phyloP scores from a whole-genome alignment of 2,113 vertebrate species.

The Riparia riparia region DNA sequence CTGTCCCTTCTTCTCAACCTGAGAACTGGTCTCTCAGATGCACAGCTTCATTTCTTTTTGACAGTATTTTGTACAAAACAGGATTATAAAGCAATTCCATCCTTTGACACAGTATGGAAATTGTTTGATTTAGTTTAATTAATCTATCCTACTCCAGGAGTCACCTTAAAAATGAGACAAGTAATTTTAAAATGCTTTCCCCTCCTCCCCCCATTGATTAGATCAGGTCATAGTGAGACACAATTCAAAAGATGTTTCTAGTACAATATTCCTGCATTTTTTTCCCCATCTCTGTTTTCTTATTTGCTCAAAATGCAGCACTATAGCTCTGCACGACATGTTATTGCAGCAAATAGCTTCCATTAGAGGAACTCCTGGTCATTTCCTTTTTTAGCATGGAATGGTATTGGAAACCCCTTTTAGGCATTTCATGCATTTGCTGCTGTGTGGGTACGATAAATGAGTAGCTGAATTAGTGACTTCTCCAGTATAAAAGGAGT shows the following conservation, averaged over 20 bases:
- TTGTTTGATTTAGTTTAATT: neutral
- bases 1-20: too few relatives aligned
- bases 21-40: fast-evolving
- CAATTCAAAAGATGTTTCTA: neutral
- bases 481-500: constrained; percentile 57
- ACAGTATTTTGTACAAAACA: neutral
- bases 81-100: neutral
- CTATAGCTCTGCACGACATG: constrained; percentile 49
- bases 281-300: constrained; percentile 39
- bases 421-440: constrained; percentile 77
- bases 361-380: constrained; percentile 65
- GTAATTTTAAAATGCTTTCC: neutral
- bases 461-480: constrained; percentile 38
- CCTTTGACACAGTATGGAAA: neutral
- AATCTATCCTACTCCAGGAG: neutral
- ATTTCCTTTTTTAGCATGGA: constrained; percentile 67
- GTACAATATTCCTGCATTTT: neutral
- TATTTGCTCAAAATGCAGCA: constrained; percentile 36
- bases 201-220: neutral
- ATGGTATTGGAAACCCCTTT: constrained; percentile 65
- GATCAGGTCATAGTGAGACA: neutral
- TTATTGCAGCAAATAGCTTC: constrained; percentile 75
- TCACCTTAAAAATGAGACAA: neutral
- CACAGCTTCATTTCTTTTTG: fast-evolving
- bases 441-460: neutral